Base-by-base conservation (phyloP, 2,888 invertebrate species). In the Nematopogon swammerdamellus region DNA sequence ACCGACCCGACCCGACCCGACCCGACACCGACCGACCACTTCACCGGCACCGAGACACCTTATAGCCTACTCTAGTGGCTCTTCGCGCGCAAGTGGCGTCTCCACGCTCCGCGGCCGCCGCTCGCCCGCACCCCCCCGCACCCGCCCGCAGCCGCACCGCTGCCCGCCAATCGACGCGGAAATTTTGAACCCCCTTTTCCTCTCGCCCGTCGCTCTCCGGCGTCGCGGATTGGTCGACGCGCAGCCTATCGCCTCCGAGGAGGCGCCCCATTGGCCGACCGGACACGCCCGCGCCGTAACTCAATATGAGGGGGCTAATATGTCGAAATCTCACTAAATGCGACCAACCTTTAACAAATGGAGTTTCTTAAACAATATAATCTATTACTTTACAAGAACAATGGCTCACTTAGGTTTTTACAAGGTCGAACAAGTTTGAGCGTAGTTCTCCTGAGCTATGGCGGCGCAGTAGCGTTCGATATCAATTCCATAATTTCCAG, bases 1-100 rank as follows among this genome's bases (percentile, higher is more conserved):
- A n/a, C n/a, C n/a, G n/a, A 74, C 70, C 73, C 72, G 73, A 73
- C 75, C 74, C 76, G 65, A 74, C 73, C 74, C n/a, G n/a, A n/a
- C n/a, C n/a, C n/a, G n/a, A n/a, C n/a, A n/a, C n/a, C n/a, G n/a
- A 25, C 25, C 4, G 25, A 25, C 54, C 55, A 53, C 55, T 56
- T 51, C 50, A 53, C 20, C 52, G 55, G 52, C 52, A 36, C 54
- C 53, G 53, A 54, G 52, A 54, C 55, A 56, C 56, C 57, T 55
- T 51, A 47, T 47, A 47, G 25, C 47, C 47, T 19, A 25, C 74
- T 77, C 73, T 75, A 73, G 72, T 73, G 75, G 70, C 74, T 73
- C 73, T 72, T 73, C 72, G 72, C 72, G 69, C 72, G 72, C 68
- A 73, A 74, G 74, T 76, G 75, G 70, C 74, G 72, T 61, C 67